Evolutionary conservation across 2,797 vertebrate species (phyloP).

Genomic region (Chanos chanos): DNA sequence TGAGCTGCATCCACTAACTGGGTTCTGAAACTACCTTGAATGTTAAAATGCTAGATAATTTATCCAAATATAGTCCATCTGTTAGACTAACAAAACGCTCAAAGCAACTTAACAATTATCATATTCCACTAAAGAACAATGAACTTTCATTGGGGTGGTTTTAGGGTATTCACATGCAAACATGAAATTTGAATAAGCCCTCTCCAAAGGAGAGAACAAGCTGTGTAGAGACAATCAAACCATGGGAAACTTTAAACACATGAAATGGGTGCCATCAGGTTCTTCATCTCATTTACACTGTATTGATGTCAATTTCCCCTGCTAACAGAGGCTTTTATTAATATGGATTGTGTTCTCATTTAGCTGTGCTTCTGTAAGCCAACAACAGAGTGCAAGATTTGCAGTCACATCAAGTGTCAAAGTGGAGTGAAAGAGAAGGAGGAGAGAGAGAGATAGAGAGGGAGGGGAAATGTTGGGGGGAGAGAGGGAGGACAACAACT

Average conservation of each 20-base stretch:
- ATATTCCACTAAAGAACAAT: too few relatives aligned
- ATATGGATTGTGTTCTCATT: slow-evolving; percentile 23
- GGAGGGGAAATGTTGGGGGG: slow-evolving; percentile 10
- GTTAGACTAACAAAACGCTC: too few relatives aligned
- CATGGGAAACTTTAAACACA: too few relatives aligned
- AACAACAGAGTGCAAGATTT: slow-evolving; percentile 22
- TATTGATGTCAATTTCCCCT: slow-evolving; percentile 4
- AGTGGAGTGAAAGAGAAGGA: not conserved
- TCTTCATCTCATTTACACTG: slow-evolving; percentile 7
- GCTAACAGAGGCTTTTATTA: slow-evolving; percentile 17
- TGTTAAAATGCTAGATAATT: too few relatives aligned
- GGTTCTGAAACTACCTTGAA: too few relatives aligned
- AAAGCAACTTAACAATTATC: too few relatives aligned
- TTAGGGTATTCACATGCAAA: too few relatives aligned
- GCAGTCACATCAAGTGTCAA: slow-evolving; percentile 5
- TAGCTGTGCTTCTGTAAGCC: slow-evolving; percentile 13
- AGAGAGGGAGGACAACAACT: slow-evolving; percentile 20
- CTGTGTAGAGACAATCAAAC: not conserved
- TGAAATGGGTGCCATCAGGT: slow-evolving; percentile 1
- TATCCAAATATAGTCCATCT: too few relatives aligned
- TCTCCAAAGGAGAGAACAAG: not conserved
- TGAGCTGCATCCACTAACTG: too few relatives aligned
- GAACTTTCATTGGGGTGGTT: too few relatives aligned
- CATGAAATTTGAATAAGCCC: not conserved
- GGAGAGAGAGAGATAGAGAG: not conserved